phyloP scores from a whole-genome alignment of 2,113 vertebrate species.

The Eulemur macaco region DNA sequence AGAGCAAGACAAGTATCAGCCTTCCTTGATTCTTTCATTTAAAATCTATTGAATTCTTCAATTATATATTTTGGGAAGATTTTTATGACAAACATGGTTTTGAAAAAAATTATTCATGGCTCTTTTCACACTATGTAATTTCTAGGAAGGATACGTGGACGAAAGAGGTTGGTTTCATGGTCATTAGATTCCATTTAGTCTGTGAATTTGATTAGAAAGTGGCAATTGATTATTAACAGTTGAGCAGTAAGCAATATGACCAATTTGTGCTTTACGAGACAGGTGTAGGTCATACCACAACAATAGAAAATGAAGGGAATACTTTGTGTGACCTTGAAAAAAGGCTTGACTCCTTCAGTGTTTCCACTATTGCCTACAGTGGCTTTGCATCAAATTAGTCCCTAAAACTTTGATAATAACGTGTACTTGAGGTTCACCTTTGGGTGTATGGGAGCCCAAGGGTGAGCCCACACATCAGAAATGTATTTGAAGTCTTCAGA shows the following conservation, averaged over 20 bases:
- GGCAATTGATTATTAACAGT: constrained; percentile 11
- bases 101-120: background rate
- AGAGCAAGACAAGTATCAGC: background rate
- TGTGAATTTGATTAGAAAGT: background rate
- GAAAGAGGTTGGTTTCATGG: background rate
- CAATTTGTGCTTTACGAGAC: background rate
- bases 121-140: background rate
- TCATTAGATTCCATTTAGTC: background rate
- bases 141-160: background rate
- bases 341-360: background rate
- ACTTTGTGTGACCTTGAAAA: background rate
- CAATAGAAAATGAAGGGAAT: background rate
- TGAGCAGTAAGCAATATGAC: background rate
- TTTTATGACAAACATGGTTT: background rate
- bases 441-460: background rate
- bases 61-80: background rate
- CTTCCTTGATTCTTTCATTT: background rate
- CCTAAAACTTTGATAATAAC: background rate
- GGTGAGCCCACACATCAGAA: background rate
- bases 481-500: background rate
- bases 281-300: background rate
- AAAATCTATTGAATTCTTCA: constrained; percentile 6
- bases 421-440: background rate
- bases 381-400: background rate
- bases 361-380: background rate